These are phyloP conservation scores for Myzus persicae DNA, from an alignment of 1,140 invertebrate species.

Conservation along the genomic window DNA sequence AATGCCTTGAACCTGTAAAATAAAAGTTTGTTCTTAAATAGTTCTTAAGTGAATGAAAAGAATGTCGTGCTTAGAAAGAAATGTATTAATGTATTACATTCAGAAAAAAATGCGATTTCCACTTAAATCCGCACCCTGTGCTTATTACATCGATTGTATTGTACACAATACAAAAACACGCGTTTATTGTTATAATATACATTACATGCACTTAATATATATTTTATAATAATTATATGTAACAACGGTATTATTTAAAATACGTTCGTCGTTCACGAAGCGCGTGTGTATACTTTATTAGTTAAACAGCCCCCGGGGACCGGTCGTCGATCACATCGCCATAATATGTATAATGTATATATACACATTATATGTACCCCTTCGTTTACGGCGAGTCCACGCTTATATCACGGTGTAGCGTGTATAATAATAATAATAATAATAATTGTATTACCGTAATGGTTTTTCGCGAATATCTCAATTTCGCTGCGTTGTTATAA, in stretches of 20 bases:
- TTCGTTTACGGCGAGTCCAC: not conserved
- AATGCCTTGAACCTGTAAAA: too few species aligned
- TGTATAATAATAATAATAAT: not conserved
- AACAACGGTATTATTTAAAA: too few species aligned
- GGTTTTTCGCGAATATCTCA: slow-evolving; percentile 54
- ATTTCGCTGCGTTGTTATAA: slow-evolving; percentile 40
- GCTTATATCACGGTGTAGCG: not conserved
- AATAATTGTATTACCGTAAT: slow-evolving; percentile 53
- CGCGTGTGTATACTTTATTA: not conserved
- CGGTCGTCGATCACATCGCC: slow-evolving; percentile 34
- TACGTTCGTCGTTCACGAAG: not conserved
- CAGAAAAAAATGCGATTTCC: not conserved
- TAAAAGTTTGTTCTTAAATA: not conserved
- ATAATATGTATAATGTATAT: not conserved
- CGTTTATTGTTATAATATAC: too few species aligned
- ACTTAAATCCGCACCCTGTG: too few species aligned
- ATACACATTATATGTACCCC: not conserved
- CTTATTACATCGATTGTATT: not conserved
- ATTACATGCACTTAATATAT: not conserved
- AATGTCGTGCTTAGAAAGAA: too few species aligned
- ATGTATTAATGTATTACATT: not conserved
- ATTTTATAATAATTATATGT: not conserved
- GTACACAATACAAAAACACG: not conserved
- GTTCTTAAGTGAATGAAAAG: not conserved
- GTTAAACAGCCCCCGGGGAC: slow-evolving; percentile 1